Evolutionary conservation across 2,888 invertebrate species (phyloP), one percentile per base, ranked within the genome.

Genomic region (Aphidius colemani): DNA sequence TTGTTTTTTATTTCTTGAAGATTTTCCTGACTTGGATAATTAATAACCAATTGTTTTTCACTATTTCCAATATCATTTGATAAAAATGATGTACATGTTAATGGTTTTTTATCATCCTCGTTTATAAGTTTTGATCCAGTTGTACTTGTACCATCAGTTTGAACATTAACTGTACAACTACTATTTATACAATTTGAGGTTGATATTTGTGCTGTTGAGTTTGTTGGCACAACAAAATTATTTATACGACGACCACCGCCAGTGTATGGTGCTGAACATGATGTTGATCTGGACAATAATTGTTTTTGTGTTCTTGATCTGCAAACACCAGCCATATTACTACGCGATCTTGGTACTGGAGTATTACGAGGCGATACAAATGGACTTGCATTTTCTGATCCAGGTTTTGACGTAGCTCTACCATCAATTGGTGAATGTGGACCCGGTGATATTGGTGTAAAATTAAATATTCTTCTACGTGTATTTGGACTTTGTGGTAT

Each of bases 381-480:
- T 1, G 92, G 92, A 79, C 90, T 91, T 39, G 88, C 90, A 59
- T 88, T 89, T 0, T 89, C 88, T 71, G 90, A 90, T 69, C 88
- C 88, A 40, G 86, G 85, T 71, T 86, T 87, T 2, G 87, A 87
- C 1, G 69, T 68, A 2, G 68, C 66, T 18, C 83, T 81, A 9
- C 84, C 84, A 69, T 86, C 85, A 76, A 81, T 78, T 2, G 90
- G 89, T 1, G 89, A 89, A 73, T 88, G 88, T 51, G 90, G 88
- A n/a, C 89, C 89, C 7, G 92, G 92, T 45, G 93, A 93, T 76
- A 95, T 95, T 0, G 94, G 94, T 43, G 91, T 91, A 76, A 95
- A 95, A 80, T 90, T 93, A 78, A 92, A 94, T 76, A 91, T 90
- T 78, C 91, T 89, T 55, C 91, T 87, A 67, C 90, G 86, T 51